Evolutionary conservation across 2,113 vertebrate genomes (phyloP).

Genomic region (Scatophagus argus): DNA sequence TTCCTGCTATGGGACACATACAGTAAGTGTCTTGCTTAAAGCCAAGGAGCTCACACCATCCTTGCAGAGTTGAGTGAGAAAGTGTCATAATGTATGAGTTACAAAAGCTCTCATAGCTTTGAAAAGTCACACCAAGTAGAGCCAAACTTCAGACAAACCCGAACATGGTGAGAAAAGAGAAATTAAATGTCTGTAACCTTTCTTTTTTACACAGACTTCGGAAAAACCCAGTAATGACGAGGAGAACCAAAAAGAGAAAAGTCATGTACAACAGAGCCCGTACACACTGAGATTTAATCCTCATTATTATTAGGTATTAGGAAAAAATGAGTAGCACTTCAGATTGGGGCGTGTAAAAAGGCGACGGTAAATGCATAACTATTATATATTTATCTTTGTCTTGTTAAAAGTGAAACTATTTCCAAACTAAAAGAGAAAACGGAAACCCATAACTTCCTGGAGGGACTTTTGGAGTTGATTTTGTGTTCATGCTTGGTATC

Average conservation of each 20-base stretch:
- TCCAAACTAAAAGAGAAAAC: neutral
- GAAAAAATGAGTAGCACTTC: neutral
- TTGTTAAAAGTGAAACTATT: neutral
- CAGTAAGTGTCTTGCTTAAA: neutral
- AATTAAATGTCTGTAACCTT: slow-evolving; percentile 1
- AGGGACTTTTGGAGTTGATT: neutral
- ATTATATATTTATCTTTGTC: neutral
- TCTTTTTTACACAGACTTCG: neutral
- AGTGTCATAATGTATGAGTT: neutral
- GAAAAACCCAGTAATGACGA: neutral
- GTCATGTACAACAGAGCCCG: neutral
- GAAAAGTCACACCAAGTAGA: neutral
- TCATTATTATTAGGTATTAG: neutral
- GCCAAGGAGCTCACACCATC: neutral
- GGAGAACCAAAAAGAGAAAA: neutral
- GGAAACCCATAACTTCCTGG: neutral
- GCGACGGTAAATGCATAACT: neutral
- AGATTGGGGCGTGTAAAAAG: neutral
- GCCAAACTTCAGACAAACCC: neutral
- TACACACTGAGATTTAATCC: neutral
- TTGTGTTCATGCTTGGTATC: neutral
- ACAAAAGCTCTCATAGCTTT: neutral
- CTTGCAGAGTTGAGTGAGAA: neutral
- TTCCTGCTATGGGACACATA: neutral
- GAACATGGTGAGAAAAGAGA: neutral